These are phyloP conservation scores for Poecilia latipinna DNA, from an alignment of 2,113 vertebrate species.

Conservation along the genomic window DNA sequence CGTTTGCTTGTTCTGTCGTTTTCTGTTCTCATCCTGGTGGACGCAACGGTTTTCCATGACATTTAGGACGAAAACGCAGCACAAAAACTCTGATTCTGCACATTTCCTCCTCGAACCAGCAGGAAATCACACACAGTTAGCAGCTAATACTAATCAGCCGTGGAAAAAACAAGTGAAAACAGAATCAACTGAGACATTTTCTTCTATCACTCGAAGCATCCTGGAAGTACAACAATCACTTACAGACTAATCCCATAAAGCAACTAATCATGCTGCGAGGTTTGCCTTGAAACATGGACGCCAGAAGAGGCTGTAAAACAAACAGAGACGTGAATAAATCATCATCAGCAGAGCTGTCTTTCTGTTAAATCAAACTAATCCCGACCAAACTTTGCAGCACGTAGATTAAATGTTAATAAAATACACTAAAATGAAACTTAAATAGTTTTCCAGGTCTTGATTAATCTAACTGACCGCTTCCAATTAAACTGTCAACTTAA, in stretches of 20 bases:
- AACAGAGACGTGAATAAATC: not conserved
- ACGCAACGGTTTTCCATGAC: slow-evolving; percentile 15
- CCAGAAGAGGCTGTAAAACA: slow-evolving; percentile 7
- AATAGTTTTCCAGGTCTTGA: not conserved
- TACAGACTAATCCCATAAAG: slow-evolving; percentile 19
- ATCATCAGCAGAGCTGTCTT: not conserved
- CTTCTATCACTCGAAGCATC: slow-evolving; percentile 25
- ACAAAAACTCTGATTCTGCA: not conserved
- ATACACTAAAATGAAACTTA: not conserved
- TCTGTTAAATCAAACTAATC: not conserved
- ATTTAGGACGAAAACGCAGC: not conserved
- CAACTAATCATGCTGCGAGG: slow-evolving; percentile 13
- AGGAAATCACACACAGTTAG: slow-evolving; percentile 1
- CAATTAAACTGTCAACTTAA: not conserved
- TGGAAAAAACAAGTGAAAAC: not conserved
- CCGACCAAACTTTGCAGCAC: not conserved
- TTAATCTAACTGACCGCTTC: not conserved
- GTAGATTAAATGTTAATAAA: not conserved
- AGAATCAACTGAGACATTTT: not conserved
- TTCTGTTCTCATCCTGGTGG: slow-evolving; percentile 18
- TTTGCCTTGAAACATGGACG: slow-evolving; percentile 19
- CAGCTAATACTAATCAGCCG: slow-evolving; percentile 6
- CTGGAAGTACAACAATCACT: slow-evolving; percentile 57
- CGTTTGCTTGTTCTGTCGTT: slow-evolving; percentile 13
- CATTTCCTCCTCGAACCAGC: slow-evolving; percentile 4